Conservation (phyloP, 2,888 invertebrate species). For the Nephrotoma flavescens region DNA sequence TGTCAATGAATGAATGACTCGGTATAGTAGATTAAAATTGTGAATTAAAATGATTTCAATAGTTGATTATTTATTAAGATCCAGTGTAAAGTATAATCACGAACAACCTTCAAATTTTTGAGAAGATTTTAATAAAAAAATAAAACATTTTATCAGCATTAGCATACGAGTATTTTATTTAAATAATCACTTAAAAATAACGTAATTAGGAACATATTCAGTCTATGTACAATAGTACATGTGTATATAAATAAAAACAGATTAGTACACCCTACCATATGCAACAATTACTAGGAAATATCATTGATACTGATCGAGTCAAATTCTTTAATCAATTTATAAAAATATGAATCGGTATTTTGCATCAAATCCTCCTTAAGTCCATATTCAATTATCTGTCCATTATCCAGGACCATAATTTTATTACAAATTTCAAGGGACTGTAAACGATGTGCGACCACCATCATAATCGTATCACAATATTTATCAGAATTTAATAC, state of each 20-base stretch:
- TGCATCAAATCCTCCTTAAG: conserved; percentile 22
- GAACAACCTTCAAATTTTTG: not conserved
- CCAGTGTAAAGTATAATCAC: not conserved
- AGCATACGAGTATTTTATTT: not conserved
- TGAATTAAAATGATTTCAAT: not conserved
- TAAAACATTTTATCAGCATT: too few species aligned
- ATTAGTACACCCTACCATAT: not conserved
- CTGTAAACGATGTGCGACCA: conserved; percentile 44
- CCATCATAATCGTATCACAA: conserved; percentile 35
- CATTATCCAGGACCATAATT: conserved; percentile 30
- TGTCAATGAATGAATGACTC: too few species aligned
- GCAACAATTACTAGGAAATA: not conserved
- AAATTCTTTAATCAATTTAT: conserved; percentile 28
- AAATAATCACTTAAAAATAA: not conserved
- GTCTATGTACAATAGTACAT: not conserved
- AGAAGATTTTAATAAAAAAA: too few species aligned
- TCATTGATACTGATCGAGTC: not conserved
- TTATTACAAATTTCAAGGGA: conserved; percentile 31
- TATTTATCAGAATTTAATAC: conserved; percentile 37
- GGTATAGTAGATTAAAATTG: not conserved
- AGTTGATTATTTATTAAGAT: not conserved
- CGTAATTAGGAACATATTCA: not conserved
- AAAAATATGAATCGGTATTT: conserved; percentile 29
- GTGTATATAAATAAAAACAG: not conserved
- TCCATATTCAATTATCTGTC: conserved; percentile 29